These are phyloP conservation scores for Mayetiola destructor DNA, from an alignment of 2,888 invertebrate genomes.

Conservation along the genomic window DNA sequence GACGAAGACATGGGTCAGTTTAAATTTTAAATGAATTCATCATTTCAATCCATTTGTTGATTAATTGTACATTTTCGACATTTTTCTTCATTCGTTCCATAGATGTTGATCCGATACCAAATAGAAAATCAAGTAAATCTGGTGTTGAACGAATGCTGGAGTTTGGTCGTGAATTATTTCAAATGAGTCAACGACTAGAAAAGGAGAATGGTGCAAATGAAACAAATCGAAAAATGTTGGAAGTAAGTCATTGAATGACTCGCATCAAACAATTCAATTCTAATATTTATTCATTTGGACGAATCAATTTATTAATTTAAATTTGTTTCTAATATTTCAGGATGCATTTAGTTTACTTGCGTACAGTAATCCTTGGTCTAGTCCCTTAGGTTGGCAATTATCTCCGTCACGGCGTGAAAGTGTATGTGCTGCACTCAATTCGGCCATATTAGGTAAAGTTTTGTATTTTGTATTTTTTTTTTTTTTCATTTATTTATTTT, in stretches of 20 bases:
- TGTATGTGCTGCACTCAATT: conserved; percentile 90
- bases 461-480: neutral
- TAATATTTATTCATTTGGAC: neutral
- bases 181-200: conserved; percentile 73
- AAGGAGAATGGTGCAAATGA: conserved; percentile 65
- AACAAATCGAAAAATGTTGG: conserved; percentile 78
- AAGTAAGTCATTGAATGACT: conserved; percentile 40
- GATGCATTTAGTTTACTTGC: conserved; percentile 96
- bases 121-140: conserved; percentile 29
- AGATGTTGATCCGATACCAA: conserved; percentile 33
- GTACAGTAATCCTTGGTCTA: conserved; percentile 94
- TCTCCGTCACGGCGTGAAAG: conserved; percentile 89
- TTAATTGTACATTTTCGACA: neutral
- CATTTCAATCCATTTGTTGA: neutral
- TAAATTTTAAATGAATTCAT: neutral
- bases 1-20: conserved; percentile 58
- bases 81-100: neutral
- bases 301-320: neutral
- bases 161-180: conserved; percentile 85
- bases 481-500: neutral
- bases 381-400: conserved; percentile 91
- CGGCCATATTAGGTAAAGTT: conserved; percentile 81
- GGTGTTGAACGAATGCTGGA: conserved; percentile 88
- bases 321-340: conserved; percentile 35
- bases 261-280: neutral